phyloP scores from a whole-genome alignment of 2,888 invertebrate species.

The Drosophila nigricruria region DNA sequence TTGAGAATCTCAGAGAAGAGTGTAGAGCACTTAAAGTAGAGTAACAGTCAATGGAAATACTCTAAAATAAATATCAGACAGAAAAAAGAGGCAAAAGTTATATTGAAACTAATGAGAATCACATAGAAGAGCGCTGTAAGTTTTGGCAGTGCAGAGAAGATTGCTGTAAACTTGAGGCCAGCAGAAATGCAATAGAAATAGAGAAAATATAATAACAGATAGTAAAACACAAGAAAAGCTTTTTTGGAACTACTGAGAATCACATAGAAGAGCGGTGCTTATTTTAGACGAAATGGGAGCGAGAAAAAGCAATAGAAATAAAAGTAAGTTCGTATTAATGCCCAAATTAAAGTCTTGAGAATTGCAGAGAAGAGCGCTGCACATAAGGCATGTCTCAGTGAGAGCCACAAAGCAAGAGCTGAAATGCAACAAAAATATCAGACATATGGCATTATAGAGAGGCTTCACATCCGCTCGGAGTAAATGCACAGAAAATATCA shows the following conservation, averaged over 20 bases:
- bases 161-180: background rate
- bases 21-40: too few relatives aligned
- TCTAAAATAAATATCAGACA: too few relatives aligned
- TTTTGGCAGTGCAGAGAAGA: too few relatives aligned
- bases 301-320: background rate
- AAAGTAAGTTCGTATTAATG: too few relatives aligned
- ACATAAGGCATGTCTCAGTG: too few relatives aligned
- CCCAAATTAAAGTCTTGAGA: background rate
- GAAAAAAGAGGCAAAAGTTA: too few relatives aligned
- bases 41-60: too few relatives aligned
- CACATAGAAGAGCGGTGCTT: background rate
- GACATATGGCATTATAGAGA: background rate
- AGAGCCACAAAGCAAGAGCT: background rate
- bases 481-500: background rate
- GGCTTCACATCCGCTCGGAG: background rate
- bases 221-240: background rate
- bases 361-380: background rate
- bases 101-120: background rate
- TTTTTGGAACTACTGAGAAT: background rate
- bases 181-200: background rate
- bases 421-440: background rate
- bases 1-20: too few relatives aligned
- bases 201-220: background rate
- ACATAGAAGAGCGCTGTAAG: background rate
- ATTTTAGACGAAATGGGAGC: background rate